phyloP scores from a whole-genome alignment of 2,888 invertebrate genomes.

The Ennomos quercinarius region DNA sequence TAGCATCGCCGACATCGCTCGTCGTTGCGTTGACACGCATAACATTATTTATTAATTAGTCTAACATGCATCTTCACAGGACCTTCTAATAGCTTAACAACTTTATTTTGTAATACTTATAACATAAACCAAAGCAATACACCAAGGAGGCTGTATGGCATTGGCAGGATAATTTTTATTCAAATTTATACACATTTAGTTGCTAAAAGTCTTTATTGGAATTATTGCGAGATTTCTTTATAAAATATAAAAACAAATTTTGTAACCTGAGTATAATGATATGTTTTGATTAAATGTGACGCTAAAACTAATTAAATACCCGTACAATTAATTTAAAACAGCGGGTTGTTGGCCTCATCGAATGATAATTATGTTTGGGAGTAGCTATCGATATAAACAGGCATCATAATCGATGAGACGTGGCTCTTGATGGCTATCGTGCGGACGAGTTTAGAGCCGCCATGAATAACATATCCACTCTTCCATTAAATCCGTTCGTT shows the following conservation, averaged over 20 bases:
- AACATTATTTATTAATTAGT: slow-evolving; percentile 69
- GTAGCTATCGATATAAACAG: slow-evolving; percentile 53
- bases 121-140: too few species aligned
- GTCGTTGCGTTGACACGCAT: slow-evolving; percentile 59
- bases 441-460: slow-evolving; percentile 40
- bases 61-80: slow-evolving; percentile 53
- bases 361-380: slow-evolving; percentile 56
- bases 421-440: slow-evolving; percentile 52
- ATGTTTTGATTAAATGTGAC: slow-evolving; percentile 14
- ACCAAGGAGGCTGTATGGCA: too few species aligned
- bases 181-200: slow-evolving; percentile 13
- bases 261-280: slow-evolving; percentile 1
- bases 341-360: slow-evolving; percentile 53
- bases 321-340: slow-evolving; percentile 32
- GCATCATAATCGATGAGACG: slow-evolving; percentile 54
- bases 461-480: slow-evolving; percentile 56
- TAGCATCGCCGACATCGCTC: slow-evolving; percentile 57
- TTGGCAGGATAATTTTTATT: too few species aligned
- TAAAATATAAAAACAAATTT: slow-evolving; percentile 11
- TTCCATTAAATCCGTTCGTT: slow-evolving; percentile 58
- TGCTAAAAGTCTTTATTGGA: slow-evolving; percentile 20
- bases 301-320: slow-evolving; percentile 11
- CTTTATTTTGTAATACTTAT: background rate
- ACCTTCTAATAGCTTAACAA: slow-evolving; percentile 2
- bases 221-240: slow-evolving; percentile 5